These are phyloP conservation scores for Damaliscus lunatus DNA, from an alignment of 2,113 vertebrate genomes.

Conservation along the genomic window DNA sequence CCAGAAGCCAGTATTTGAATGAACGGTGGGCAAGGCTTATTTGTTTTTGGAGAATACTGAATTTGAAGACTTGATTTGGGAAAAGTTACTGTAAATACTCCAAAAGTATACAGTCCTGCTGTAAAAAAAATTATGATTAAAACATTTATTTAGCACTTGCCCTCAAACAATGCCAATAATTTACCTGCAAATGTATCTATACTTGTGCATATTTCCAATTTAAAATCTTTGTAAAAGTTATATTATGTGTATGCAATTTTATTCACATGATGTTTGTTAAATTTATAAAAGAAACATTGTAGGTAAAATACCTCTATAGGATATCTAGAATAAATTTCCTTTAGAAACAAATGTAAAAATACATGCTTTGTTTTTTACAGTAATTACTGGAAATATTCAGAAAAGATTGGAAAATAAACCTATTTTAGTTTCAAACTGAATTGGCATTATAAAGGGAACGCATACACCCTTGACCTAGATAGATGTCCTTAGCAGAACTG, in stretches of 20 bases:
- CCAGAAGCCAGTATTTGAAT: not conserved
- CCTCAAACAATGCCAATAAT: not conserved
- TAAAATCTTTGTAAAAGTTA: not conserved
- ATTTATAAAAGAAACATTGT: not conserved
- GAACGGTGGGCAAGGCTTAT: not conserved
- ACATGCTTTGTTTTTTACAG: not conserved
- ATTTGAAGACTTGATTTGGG: conserved; percentile 10
- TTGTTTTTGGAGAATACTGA: not conserved
- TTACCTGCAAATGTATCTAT: not conserved
- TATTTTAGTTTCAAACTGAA: not conserved
- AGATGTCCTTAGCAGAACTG: not conserved
- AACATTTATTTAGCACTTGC: conserved; percentile 9
- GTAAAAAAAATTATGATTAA: conserved; percentile 17
- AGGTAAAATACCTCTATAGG: not conserved
- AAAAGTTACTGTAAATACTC: not conserved
- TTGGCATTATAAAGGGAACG: not conserved
- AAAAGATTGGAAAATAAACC: not conserved
- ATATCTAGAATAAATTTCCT: not conserved
- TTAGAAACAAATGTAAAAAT: conserved; percentile 23
- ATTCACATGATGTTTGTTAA: not conserved
- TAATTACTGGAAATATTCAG: conserved; percentile 30
- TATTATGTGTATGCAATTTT: not conserved
- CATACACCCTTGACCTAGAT: not conserved
- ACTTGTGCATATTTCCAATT: not conserved
- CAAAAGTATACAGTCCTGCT: not conserved